phyloP scores from a whole-genome alignment of 2,797 vertebrate species.

The Lepus townsendii region DNA sequence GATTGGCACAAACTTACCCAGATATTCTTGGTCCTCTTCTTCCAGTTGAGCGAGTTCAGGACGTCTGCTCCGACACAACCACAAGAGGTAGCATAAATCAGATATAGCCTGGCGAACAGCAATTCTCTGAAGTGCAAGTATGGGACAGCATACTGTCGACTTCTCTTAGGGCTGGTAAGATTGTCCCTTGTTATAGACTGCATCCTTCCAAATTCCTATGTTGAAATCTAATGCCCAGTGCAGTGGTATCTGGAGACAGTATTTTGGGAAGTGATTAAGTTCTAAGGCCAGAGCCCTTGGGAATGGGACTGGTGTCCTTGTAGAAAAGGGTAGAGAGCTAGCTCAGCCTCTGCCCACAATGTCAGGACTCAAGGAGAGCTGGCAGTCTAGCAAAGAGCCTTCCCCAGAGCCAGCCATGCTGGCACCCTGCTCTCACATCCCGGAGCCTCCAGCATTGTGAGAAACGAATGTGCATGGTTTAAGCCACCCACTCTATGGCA shows the following conservation, averaged over 20 bases:
- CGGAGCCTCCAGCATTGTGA: background rate
- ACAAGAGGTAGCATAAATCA: background rate
- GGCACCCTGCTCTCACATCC: background rate
- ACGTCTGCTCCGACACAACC: background rate
- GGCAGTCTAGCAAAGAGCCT: background rate
- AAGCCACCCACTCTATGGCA: background rate
- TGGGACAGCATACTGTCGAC: background rate
- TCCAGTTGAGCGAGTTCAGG: background rate
- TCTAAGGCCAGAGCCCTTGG: background rate
- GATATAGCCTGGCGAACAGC: background rate
- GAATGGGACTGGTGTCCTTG: background rate
- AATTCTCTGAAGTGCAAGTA: background rate
- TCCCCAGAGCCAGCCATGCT: background rate
- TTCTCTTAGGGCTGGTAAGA: background rate
- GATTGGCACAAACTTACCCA: background rate
- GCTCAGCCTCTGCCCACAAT: background rate
- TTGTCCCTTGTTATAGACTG: background rate
- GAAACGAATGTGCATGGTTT: background rate
- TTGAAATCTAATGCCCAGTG: background rate
- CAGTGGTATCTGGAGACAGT: background rate
- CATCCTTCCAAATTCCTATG: background rate
- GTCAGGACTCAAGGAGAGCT: too few relatives aligned
- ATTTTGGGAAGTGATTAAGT: background rate
- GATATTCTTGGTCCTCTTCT: background rate
- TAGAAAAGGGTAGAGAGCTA: background rate